Evolutionary conservation across 2,113 vertebrate genomes (phyloP).

Genomic region (Rhadina sibilatrix): DNA sequence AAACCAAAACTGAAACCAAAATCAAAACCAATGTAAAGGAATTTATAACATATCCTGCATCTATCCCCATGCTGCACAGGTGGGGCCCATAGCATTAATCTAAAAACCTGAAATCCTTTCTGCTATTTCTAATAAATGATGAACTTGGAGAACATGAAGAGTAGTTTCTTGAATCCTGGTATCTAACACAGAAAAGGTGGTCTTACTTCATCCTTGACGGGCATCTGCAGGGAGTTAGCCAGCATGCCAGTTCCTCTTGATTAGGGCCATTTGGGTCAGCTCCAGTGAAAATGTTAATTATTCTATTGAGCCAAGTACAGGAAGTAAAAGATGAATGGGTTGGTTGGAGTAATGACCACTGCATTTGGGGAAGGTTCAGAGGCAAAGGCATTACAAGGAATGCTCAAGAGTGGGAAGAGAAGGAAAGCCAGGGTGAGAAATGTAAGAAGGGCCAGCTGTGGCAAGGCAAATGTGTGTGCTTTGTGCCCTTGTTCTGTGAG

Average conservation of each 20-base stretch:
- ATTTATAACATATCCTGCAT: background rate
- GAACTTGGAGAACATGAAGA: background rate
- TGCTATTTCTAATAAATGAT: background rate
- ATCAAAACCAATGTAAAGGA: background rate
- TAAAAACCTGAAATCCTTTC: background rate
- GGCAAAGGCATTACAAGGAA: background rate
- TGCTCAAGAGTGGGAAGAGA: background rate
- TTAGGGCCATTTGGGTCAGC: background rate
- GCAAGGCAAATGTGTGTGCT: background rate
- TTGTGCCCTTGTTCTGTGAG: background rate
- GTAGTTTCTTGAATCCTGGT: background rate
- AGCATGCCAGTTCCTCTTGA: background rate
- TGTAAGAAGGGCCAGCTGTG: rapidly evolving
- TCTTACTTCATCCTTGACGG: background rate
- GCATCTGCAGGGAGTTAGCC: background rate
- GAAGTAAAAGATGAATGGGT: background rate
- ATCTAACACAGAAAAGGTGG: background rate
- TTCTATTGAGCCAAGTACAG: background rate
- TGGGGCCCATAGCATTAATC: background rate
- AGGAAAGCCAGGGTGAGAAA: background rate
- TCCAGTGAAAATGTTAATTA: slow-evolving; percentile 31
- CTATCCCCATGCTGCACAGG: background rate
- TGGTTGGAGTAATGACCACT: background rate
- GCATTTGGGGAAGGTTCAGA: background rate
- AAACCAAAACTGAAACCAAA: background rate